Evolutionary conservation across 2,888 invertebrate genomes (phyloP).

Genomic region (Anthophora plumipes): DNA sequence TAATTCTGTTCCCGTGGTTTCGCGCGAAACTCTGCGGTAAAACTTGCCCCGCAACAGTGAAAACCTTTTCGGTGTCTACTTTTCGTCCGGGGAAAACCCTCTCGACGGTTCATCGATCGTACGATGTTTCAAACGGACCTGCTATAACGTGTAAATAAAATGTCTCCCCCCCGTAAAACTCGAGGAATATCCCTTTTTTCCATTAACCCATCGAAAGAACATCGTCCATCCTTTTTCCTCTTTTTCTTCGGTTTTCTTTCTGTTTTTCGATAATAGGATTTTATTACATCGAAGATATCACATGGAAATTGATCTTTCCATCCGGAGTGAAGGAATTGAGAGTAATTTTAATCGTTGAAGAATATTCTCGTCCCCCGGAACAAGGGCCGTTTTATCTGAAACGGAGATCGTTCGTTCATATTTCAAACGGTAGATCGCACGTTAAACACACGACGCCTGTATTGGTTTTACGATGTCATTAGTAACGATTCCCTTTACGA

Average conservation of each 20-base stretch:
- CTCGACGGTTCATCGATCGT: conserved; percentile 29
- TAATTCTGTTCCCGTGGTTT: conserved; percentile 77
- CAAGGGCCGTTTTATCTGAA: conserved; percentile 34
- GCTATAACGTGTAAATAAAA: conserved; percentile 1
- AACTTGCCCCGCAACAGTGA: conserved; percentile 77
- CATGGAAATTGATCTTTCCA: conserved; percentile 5
- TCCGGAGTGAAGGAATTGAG: conserved; percentile 16
- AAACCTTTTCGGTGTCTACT: conserved; percentile 76
- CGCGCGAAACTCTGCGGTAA: conserved; percentile 73
- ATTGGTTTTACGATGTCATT: conserved; percentile 72
- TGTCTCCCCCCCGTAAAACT: not conserved
- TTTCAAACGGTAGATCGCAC: conserved; percentile 54
- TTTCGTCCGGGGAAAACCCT: conserved; percentile 55
- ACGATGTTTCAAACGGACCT: conserved; percentile 12
- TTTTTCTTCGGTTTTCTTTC: not conserved
- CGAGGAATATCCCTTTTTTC: not conserved
- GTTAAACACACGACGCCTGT: conserved; percentile 56
- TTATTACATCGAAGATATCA: not conserved
- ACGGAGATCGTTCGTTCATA: conserved; percentile 38
- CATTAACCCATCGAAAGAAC: not conserved
- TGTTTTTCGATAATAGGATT: not conserved
- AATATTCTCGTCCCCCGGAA: not conserved
- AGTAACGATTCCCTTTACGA: conserved; percentile 72
- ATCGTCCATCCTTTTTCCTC: not conserved
- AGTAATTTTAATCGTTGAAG: conserved; percentile 51